These are phyloP conservation scores for Ruditapes philippinarum DNA, from an alignment of 1,140 invertebrate genomes.

Conservation along the genomic window DNA sequence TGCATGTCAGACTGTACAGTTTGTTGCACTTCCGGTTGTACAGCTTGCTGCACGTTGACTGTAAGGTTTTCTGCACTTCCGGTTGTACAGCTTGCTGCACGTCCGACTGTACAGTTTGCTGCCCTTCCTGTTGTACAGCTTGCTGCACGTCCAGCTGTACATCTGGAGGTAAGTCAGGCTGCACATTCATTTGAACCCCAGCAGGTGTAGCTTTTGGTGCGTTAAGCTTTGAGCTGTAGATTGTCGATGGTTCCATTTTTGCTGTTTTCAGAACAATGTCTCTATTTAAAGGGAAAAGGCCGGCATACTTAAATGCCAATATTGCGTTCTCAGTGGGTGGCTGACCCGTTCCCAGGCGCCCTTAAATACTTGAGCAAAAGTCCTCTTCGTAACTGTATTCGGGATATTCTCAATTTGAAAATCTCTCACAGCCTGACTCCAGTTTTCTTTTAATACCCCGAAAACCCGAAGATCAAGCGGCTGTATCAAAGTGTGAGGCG, in stretches of 20 bases:
- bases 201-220: too few species aligned
- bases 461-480: constrained; percentile 25
- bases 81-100: background rate
- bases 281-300: constrained; percentile 14
- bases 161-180: background rate
- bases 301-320: constrained; percentile 34
- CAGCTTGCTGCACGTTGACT: too few species aligned
- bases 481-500: constrained; percentile 45
- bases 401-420: constrained; percentile 14
- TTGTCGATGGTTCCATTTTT: constrained; percentile 1
- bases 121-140: too few species aligned
- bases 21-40: background rate
- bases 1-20: background rate
- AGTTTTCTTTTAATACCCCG: constrained; percentile 6
- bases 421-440: constrained; percentile 18
- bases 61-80: too few species aligned
- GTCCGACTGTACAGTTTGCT: too few species aligned
- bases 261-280: background rate
- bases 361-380: constrained; percentile 32
- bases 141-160: too few species aligned
- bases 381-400: constrained; percentile 1
- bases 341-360: background rate
- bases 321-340: constrained; percentile 16
- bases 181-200: background rate
- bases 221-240: background rate